Base-by-base conservation (phyloP, 2,888 invertebrate genomes). In the Tinea trinotella region DNA sequence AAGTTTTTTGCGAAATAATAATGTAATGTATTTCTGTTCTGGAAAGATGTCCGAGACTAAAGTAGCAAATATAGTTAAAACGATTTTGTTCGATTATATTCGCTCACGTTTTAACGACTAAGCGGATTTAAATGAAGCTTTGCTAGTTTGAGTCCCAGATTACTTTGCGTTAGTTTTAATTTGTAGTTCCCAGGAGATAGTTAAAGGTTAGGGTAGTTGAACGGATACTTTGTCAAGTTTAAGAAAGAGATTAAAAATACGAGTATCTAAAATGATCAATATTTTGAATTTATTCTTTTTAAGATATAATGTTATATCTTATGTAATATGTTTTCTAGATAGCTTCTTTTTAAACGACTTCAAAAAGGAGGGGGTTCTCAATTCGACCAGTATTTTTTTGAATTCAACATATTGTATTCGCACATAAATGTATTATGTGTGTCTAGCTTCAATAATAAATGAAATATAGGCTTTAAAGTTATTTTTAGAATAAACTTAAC, bases 401-500 rank as follows among this genome's bases (percentile, higher is more conserved):
- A n/a, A n/a, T n/a, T n/a, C n/a, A n/a, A n/a, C n/a, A n/a, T n/a
- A n/a, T n/a, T n/a, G n/a, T n/a, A n/a, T n/a, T n/a, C n/a, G n/a
- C n/a, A n/a, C n/a, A n/a, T n/a, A n/a, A n/a, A n/a, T n/a, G n/a
- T n/a, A n/a, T n/a, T n/a, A n/a, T n/a, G n/a, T n/a, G n/a, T n/a
- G n/a, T n/a, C n/a, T n/a, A n/a, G n/a, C n/a, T n/a, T n/a, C n/a
- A n/a, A n/a, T 30, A 10, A 30, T 4, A 30, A 30, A 30, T 30
- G 7, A 30, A 30, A 30, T 30, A 7, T 10, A 30, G 30, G 7
- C 7, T 30, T 40, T 40, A 40, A 7, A 13, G 3, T 13, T 40
- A 13, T 15, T 15, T 15, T n/a, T 68, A 71, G 66, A 67, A 60
- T 64, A 60, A 64, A 68, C 59, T 63, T 61, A 59, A 61, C 64